Conservation (phyloP, 2,888 invertebrate species). For the Microctonus brassicae region DNA sequence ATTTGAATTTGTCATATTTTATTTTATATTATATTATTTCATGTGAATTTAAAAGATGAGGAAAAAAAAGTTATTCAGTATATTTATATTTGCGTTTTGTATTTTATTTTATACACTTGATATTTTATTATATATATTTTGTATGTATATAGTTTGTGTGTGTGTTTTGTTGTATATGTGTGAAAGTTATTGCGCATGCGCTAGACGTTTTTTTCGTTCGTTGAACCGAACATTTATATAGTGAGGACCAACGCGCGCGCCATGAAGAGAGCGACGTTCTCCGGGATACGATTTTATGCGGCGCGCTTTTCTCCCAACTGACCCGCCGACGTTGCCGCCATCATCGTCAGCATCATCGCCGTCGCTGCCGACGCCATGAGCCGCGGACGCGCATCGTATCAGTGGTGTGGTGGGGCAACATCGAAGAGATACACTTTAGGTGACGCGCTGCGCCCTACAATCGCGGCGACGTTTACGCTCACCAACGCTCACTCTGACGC, state of each 20-base stretch:
- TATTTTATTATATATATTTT: neutral
- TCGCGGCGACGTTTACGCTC: too few relatives aligned
- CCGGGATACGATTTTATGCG: neutral
- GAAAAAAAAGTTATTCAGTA: too few relatives aligned
- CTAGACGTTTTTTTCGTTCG: conserved; percentile 59
- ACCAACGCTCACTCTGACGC: conserved; percentile 60
- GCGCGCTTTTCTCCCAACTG: conserved; percentile 22
- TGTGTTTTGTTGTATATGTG: neutral
- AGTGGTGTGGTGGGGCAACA: neutral
- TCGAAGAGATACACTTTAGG: neutral
- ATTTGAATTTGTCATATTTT: neutral
- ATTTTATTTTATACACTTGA: neutral
- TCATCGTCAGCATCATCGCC: neutral
- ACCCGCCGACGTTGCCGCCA: neutral
- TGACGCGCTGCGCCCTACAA: conserved; percentile 26
- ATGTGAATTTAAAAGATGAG: too few relatives aligned
- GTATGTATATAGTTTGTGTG: neutral
- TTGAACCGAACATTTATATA: conserved; percentile 59
- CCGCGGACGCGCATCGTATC: neutral
- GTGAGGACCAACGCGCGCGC: conserved; percentile 23
- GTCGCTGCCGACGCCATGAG: neutral
- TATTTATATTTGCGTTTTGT: neutral
- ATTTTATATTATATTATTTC: too few relatives aligned
- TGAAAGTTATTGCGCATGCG: conserved; percentile 57
- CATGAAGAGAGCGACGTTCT: conserved; percentile 18